Conservation (phyloP, 2,797 vertebrate species). For the Siniperca undulata region DNA sequence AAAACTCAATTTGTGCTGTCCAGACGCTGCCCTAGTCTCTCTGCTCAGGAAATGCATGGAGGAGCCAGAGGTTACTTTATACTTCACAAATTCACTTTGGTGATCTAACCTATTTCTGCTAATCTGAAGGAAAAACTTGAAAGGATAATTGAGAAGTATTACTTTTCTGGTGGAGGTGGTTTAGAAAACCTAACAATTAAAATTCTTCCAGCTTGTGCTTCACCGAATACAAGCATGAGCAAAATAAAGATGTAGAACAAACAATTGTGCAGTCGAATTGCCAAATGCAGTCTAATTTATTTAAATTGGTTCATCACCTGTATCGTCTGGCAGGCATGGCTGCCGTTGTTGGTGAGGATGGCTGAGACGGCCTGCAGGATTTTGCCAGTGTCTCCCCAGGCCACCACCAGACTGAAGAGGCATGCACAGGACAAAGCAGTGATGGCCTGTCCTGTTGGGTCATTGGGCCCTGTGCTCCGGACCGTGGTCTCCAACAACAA, state of each 20-base stretch:
- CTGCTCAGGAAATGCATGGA: constrained; percentile 48
- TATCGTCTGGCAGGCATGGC: constrained; percentile 98
- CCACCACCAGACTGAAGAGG: constrained; percentile 98
- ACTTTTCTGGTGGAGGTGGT: background rate
- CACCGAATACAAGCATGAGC: background rate
- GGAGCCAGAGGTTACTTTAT: constrained; percentile 34
- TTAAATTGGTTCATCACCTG: constrained; percentile 83
- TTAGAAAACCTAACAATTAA: background rate
- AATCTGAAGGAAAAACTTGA: background rate
- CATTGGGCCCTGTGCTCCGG: constrained; percentile 95
- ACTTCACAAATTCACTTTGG: constrained; percentile 15
- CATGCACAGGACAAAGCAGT: constrained; percentile 98
- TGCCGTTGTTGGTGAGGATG: constrained; percentile 99
- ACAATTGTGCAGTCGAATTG: background rate
- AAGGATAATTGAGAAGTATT: background rate
- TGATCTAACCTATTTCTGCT: background rate
- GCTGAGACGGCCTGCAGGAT: constrained; percentile 97
- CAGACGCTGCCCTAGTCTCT: constrained; percentile 57
- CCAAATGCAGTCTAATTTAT: background rate
- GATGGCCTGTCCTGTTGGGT: constrained; percentile 95
- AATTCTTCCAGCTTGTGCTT: background rate
- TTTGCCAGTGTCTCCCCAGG: constrained; percentile 98
- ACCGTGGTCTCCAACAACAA: constrained; percentile 97
- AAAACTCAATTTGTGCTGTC: constrained; percentile 78
- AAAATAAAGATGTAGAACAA: background rate